Conservation (phyloP, 2,113 vertebrate genomes). For the Chauna torquata region DNA sequence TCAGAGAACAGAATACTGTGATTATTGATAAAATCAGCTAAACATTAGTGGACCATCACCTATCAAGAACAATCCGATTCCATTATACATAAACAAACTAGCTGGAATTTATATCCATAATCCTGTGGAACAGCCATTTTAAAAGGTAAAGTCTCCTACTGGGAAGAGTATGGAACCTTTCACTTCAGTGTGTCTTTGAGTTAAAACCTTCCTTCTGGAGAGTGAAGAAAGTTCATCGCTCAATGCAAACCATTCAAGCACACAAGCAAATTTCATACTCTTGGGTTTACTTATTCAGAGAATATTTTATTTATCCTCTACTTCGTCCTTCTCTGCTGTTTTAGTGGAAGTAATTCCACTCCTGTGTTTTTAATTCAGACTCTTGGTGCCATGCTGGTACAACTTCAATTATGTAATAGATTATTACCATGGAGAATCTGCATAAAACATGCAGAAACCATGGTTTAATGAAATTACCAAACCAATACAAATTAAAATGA, state of each 20-base stretch:
- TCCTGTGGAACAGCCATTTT: background rate
- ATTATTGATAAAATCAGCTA: background rate
- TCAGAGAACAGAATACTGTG: background rate
- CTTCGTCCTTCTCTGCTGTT: background rate
- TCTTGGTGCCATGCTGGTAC: background rate
- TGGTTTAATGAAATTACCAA: background rate
- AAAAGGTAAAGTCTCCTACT: background rate
- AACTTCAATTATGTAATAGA: background rate
- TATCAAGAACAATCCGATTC: background rate
- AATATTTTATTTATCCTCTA: background rate
- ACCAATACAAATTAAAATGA: background rate
- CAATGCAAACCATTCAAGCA: background rate
- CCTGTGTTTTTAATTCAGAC: background rate
- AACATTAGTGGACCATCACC: background rate
- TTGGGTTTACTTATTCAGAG: background rate
- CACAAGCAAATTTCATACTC: background rate
- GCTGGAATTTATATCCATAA: background rate
- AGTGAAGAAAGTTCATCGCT: background rate
- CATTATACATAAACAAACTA: background rate
- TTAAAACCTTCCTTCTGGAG: background rate
- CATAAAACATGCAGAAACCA: background rate
- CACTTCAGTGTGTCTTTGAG: accelerated
- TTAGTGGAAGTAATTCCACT: background rate
- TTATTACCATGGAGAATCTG: background rate
- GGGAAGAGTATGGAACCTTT: background rate